These are phyloP conservation scores for Petroica traversi DNA, from an alignment of 2,113 vertebrate species.

Conservation along the genomic window DNA sequence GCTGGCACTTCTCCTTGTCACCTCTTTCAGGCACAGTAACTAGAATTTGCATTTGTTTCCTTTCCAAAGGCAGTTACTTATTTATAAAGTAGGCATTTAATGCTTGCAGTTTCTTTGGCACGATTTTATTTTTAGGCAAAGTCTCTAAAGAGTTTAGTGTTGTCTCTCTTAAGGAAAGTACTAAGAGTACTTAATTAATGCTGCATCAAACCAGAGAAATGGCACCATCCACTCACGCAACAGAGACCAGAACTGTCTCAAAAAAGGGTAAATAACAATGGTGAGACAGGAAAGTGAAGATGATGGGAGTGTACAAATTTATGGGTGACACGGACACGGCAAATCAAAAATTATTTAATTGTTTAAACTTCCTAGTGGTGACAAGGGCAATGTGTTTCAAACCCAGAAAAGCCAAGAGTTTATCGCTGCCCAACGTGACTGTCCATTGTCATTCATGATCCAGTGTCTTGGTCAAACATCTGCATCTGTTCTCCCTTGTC, in stretches of 20 bases:
- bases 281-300: background rate
- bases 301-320: background rate
- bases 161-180: background rate
- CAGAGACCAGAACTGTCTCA: background rate
- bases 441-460: background rate
- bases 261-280: background rate
- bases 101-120: background rate
- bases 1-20: constrained; percentile 45
- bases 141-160: background rate
- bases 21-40: constrained; percentile 35
- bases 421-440: background rate
- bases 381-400: background rate
- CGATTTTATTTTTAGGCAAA: background rate
- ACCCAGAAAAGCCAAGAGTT: background rate
- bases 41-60: constrained; percentile 45
- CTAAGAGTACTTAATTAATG: background rate
- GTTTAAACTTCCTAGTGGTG: background rate
- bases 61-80: constrained; percentile 43
- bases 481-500: background rate
- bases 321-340: background rate
- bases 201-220: background rate
- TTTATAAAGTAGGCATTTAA: constrained; percentile 27
- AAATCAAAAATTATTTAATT: background rate
- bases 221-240: background rate
- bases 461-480: background rate